These are phyloP conservation scores for Hirtodrosophila duncani DNA, from an alignment of 2,888 invertebrate species.

Conservation along the genomic window DNA sequence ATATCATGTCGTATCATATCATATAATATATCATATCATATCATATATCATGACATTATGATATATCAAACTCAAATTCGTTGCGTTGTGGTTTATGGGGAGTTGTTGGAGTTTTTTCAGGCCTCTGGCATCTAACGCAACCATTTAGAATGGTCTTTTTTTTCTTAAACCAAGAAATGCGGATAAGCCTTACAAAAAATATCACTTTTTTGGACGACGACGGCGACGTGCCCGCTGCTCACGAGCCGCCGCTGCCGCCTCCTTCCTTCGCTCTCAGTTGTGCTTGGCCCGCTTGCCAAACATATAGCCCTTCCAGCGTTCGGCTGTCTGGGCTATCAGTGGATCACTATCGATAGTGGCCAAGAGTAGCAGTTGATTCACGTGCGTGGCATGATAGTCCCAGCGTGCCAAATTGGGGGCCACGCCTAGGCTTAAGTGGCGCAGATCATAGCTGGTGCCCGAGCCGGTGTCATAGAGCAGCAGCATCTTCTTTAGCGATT, in stretches of 20 bases:
- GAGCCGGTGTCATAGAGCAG: constrained; percentile 96
- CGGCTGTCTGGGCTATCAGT: constrained; percentile 89
- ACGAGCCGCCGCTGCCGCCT: constrained; percentile 52
- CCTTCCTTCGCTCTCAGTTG: constrained; percentile 82
- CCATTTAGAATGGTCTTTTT: constrained; percentile 58
- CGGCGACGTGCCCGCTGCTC: constrained; percentile 15
- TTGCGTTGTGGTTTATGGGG: constrained; percentile 9
- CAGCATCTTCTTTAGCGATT: constrained; percentile 90
- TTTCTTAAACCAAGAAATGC: too few relatives aligned
- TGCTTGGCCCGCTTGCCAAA: constrained; percentile 95
- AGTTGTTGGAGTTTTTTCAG: constrained; percentile 20
- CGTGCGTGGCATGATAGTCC: constrained; percentile 99
- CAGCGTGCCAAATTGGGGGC: constrained; percentile 97
- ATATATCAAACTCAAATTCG: constrained; percentile 30
- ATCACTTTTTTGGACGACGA: constrained; percentile 51
- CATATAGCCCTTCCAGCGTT: constrained; percentile 97
- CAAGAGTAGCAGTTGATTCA: constrained; percentile 94
- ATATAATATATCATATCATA: too few relatives aligned
- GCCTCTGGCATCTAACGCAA: constrained; percentile 33
- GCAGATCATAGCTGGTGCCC: constrained; percentile 96
- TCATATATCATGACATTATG: too few relatives aligned
- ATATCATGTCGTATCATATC: too few relatives aligned
- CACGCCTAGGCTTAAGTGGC: constrained; percentile 92
- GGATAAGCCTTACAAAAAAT: constrained; percentile 50
- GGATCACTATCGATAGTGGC: constrained; percentile 91